phyloP scores from a whole-genome alignment of 1,140 invertebrate genomes.

The Wasmannia auropunctata region DNA sequence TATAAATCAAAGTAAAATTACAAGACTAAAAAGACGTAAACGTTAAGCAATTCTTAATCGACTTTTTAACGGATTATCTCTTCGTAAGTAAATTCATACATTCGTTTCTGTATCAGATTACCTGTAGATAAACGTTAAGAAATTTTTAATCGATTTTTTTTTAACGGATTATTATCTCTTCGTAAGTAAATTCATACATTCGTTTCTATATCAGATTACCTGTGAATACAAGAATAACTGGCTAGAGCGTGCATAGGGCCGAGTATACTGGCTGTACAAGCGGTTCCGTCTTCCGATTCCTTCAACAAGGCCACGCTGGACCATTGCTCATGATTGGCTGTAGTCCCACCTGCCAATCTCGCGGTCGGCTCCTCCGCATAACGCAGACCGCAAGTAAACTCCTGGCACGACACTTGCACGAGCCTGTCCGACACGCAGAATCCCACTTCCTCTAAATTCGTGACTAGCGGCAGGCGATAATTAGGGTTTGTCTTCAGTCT shows the following conservation, averaged over 20 bases:
- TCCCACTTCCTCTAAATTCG: slow-evolving; percentile 82
- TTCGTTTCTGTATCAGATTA: slow-evolving; percentile 65
- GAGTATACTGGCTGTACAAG: slow-evolving; percentile 87
- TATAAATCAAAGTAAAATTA: background rate
- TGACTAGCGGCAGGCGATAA: slow-evolving; percentile 77
- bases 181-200: background rate
- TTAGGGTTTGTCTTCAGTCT: slow-evolving; percentile 81
- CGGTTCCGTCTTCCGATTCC: slow-evolving; percentile 84
- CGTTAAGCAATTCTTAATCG: background rate
- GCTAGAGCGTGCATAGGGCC: slow-evolving; percentile 87
- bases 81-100: background rate
- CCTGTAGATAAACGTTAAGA: slow-evolving; percentile 78
- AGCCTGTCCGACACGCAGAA: slow-evolving; percentile 83
- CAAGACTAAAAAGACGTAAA: background rate
- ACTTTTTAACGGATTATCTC: background rate
- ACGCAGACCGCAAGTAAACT: slow-evolving; percentile 86
- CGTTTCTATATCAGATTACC: slow-evolving; percentile 73
- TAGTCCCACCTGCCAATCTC: slow-evolving; percentile 84
- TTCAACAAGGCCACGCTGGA: slow-evolving; percentile 86
- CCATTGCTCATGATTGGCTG: slow-evolving; percentile 86
- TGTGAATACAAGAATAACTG: slow-evolving; percentile 87
- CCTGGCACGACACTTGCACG: slow-evolving; percentile 86
- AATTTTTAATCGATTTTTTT: background rate
- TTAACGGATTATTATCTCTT: background rate
- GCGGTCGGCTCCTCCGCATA: slow-evolving; percentile 81